A percentile compares a stretch with the other conserved stretches of the same genome.
Conservation (phyloP, 2,797 vertebrate genomes). For the Holocentrus rufus region DNA sequence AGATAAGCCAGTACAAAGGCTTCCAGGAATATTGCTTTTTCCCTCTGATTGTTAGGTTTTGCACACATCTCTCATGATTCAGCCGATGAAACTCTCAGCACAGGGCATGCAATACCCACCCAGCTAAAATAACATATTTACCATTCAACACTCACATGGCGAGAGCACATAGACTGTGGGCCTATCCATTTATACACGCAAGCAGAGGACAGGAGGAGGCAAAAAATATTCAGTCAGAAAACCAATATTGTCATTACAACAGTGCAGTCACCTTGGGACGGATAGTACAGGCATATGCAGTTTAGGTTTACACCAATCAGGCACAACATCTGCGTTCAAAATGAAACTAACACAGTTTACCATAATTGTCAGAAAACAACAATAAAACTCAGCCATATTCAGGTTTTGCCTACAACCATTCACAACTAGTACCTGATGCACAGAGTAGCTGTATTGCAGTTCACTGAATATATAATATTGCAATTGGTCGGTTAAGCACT, state of each 20-base stretch:
- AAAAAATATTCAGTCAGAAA: slow-evolving; percentile 34
- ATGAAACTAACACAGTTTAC: slow-evolving; percentile 47
- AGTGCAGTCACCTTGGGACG: slow-evolving; percentile 72
- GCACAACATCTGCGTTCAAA: slow-evolving; percentile 67
- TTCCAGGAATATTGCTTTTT: slow-evolving; percentile 67
- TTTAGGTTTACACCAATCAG: slow-evolving; percentile 74
- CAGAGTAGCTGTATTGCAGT: slow-evolving; percentile 66
- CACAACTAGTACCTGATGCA: slow-evolving; percentile 64
- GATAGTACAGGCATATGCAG: slow-evolving; percentile 69
- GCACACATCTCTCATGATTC: slow-evolving; percentile 44
- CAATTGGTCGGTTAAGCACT: slow-evolving; percentile 54
- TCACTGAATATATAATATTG: slow-evolving; percentile 66
- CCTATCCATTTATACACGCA: slow-evolving; percentile 59
- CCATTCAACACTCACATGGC: slow-evolving; percentile 43
- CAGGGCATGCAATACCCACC: slow-evolving; percentile 67
- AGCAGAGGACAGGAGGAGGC: slow-evolving; percentile 53
- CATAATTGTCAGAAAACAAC: slow-evolving; percentile 17
- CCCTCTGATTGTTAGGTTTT: slow-evolving; percentile 55
- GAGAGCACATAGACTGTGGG: slow-evolving; percentile 47
- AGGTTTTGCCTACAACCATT: slow-evolving; percentile 58
- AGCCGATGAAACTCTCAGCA: slow-evolving; percentile 60
- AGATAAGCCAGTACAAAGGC: slow-evolving; percentile 51
- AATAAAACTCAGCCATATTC: slow-evolving; percentile 55
- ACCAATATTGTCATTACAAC: slow-evolving; percentile 68
- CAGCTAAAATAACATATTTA: slow-evolving; percentile 49